Evolutionary conservation across 2,888 invertebrate genomes (phyloP).

Genomic region (Drosophila borealis): DNA sequence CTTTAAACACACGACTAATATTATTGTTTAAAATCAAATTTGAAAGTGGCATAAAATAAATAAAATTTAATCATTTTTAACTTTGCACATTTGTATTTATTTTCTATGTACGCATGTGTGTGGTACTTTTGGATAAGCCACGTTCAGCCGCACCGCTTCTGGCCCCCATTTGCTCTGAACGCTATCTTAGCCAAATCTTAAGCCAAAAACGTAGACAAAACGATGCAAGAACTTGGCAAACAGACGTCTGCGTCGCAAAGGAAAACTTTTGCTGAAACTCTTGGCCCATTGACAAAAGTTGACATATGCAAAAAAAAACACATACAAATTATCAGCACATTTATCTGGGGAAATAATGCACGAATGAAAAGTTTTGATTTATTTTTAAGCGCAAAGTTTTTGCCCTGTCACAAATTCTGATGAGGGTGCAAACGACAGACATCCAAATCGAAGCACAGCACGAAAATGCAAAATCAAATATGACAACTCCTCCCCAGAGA

Average conservation of each 20-base stretch:
- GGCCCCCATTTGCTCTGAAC: conserved; percentile 13
- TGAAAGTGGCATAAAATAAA: not conserved
- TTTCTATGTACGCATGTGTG: conserved; percentile 18
- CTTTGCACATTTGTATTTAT: conserved; percentile 32
- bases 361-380: conserved; percentile 79
- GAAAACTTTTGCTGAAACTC: conserved; percentile 47
- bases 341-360: conserved; percentile 74
- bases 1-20: no score
- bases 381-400: conserved; percentile 79
- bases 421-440: conserved; percentile 59
- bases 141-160: conserved; percentile 2
- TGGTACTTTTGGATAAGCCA: conserved; percentile 40
- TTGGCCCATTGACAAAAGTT: conserved; percentile 80
- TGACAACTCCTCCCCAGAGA: conserved; percentile 37
- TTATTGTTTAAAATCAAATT: no score
- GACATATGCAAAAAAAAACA: conserved; percentile 74
- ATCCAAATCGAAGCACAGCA: conserved; percentile 32
- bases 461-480: conserved; percentile 72
- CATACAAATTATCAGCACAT: conserved; percentile 77
- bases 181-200: conserved; percentile 47
- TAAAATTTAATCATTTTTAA: conserved; percentile 39
- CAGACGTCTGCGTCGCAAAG: conserved; percentile 41
- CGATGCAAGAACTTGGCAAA: conserved; percentile 58
- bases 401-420: conserved; percentile 76
- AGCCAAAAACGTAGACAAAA: conserved; percentile 47